These are phyloP conservation scores for Saccostrea cuccullata DNA, from an alignment of 1,140 invertebrate species.

Conservation along the genomic window DNA sequence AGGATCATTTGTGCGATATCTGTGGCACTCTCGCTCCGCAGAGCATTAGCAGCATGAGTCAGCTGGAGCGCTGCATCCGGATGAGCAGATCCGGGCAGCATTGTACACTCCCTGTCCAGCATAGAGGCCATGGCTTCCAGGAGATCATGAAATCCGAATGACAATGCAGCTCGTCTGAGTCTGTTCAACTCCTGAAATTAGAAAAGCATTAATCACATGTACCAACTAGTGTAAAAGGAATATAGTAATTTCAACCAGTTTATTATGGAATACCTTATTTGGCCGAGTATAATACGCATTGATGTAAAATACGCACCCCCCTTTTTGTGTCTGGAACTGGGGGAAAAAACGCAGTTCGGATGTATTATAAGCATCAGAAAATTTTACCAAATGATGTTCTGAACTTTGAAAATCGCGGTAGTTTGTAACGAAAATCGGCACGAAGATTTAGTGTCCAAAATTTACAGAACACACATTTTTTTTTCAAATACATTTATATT, in stretches of 20 bases:
- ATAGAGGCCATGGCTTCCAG: slow-evolving; percentile 82
- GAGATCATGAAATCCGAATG: slow-evolving; percentile 87
- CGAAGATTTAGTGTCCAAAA: too few species aligned
- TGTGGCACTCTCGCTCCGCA: slow-evolving; percentile 81
- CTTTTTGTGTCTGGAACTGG: too few species aligned
- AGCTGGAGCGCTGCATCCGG: slow-evolving; percentile 94
- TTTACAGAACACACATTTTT: too few species aligned
- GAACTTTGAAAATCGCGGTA: too few species aligned
- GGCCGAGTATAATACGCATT: too few species aligned
- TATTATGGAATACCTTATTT: not conserved
- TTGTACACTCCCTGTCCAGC: slow-evolving; percentile 92
- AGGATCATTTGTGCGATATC: slow-evolving; percentile 80
- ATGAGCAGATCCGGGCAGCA: slow-evolving; percentile 87
- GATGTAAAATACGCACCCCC: too few species aligned
- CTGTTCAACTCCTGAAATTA: slow-evolving; percentile 90
- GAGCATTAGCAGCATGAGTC: slow-evolving; percentile 89
- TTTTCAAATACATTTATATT: too few species aligned
- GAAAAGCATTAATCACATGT: not conserved
- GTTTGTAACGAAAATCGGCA: too few species aligned
- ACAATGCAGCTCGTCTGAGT: slow-evolving; percentile 91
- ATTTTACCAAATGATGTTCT: too few species aligned
- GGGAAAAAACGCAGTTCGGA: too few species aligned
- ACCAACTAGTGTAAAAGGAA: too few species aligned
- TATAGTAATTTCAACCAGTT: not conserved
- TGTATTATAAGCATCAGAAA: too few species aligned